These are phyloP conservation scores for Drosophila ercepeae DNA, from an alignment of 1,140 invertebrate species.

Conservation along the genomic window DNA sequence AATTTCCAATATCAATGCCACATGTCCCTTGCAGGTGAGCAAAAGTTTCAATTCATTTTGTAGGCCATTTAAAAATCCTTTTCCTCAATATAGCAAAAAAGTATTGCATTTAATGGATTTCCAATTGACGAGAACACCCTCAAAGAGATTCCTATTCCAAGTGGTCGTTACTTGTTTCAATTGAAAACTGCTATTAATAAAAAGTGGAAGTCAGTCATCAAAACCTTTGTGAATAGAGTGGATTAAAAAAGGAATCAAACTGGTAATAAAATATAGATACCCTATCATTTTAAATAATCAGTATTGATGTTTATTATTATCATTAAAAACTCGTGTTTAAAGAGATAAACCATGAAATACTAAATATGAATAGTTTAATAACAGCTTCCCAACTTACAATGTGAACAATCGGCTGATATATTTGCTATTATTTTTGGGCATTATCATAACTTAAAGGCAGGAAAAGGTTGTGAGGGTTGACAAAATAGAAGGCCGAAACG, in stretches of 20 bases:
- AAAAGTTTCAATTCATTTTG: not conserved
- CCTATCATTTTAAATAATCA: too few species aligned
- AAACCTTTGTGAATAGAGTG: not conserved
- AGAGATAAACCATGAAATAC: too few species aligned
- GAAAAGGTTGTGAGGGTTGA: too few species aligned
- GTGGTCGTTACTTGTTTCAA: not conserved
- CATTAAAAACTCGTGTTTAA: too few species aligned
- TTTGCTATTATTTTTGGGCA: too few species aligned
- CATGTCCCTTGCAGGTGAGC: not conserved
- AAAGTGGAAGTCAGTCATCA: not conserved
- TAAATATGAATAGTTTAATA: too few species aligned
- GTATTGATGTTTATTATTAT: too few species aligned
- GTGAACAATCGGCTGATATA: too few species aligned
- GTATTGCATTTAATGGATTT: not conserved
- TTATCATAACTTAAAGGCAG: too few species aligned
- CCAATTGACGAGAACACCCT: not conserved
- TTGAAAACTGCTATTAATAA: not conserved
- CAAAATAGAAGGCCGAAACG: conserved; percentile 10
- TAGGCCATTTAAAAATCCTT: not conserved
- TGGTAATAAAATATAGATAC: too few species aligned
- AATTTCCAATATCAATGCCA: not conserved
- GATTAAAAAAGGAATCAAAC: not conserved
- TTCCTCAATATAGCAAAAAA: not conserved
- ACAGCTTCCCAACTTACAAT: too few species aligned
- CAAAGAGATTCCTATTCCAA: not conserved